Percentiles rank a stretch among this genome's conserved stretches.
Evolutionary conservation across 2,113 vertebrate genomes (phyloP).

Genomic region (Lanius ludovicianus): DNA sequence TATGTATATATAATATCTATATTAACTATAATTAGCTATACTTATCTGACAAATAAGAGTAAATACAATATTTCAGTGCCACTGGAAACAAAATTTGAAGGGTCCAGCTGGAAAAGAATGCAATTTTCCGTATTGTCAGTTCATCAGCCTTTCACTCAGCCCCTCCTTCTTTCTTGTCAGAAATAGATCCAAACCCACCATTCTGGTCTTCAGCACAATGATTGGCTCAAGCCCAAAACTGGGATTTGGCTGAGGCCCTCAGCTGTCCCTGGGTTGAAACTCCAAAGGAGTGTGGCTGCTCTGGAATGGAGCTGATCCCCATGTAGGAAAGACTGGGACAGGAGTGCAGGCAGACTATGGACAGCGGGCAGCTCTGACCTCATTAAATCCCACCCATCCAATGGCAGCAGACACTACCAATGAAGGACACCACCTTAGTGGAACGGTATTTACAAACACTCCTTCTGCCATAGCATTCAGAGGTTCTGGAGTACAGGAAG

Average conservation of each 20-base stretch:
- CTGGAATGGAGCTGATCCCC: accelerated
- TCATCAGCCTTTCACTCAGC: background rate
- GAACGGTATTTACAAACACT: background rate
- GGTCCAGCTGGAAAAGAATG: background rate
- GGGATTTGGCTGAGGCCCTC: background rate
- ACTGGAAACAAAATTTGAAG: background rate
- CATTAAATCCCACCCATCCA: accelerated
- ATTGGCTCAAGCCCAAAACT: background rate
- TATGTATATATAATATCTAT: background rate
- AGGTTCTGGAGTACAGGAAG: background rate
- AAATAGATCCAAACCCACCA: background rate
- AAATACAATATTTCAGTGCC: background rate
- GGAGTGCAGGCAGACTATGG: accelerated
- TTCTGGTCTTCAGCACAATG: background rate
- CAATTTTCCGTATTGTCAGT: background rate
- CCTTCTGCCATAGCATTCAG: background rate
- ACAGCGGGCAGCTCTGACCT: background rate
- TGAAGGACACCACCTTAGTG: background rate
- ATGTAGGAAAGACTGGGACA: accelerated
- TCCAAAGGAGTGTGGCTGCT: background rate
- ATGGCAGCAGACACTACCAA: background rate
- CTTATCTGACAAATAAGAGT: background rate
- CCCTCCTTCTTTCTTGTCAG: background rate
- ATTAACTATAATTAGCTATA: background rate
- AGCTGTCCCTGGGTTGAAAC: background rate